Base-by-base conservation (phyloP, 2,888 invertebrate species). In the Platynereis dumerilii region DNA sequence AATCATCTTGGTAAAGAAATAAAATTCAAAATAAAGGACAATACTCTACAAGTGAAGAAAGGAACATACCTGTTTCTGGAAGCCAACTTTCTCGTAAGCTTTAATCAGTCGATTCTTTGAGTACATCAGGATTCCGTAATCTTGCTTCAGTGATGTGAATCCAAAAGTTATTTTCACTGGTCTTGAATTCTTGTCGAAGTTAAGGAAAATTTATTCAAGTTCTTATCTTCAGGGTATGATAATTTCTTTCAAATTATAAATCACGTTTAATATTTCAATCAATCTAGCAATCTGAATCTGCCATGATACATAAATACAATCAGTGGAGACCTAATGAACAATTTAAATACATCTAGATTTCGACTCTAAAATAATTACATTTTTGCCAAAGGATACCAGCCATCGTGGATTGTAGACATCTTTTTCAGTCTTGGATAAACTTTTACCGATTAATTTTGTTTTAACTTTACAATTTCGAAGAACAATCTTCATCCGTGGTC, bases 401-500 rank as follows among this genome's bases (percentile, higher is more conserved):
- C 77, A 80, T 2, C 72, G 72, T 15, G 81, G 81, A 69, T 72
- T 76, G 69, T 82, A 82, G 28, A 76, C 68, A 65, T 80, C 80
- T 3, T 61, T 74, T 64, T 80, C 79, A 29, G 80, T 82, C 60
- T 75, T 72, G 10, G 76, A 76, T 26, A 83, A 69, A 62, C 77
- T 77, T 67, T 80, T 82, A 24, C 74, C 71, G 27, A 83, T 76
- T n/a, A 81, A 69, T 60, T 78, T 79, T 2, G 79, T 77, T 59
- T 75, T 74, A 22, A 83, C 82, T 65, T 82, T 80, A 59, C 72
- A 64, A 1, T 78, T 80, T 44, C 79, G 60, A 10, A 83, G 67
- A 20, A 77, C 72, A 52, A 83, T 83, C 70, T 82, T 82, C 83
- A 83, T 82, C 42, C 79, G 65, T 3, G 83, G 83, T 59, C 80